Evolutionary conservation across 1,140 invertebrate species (phyloP).

Genomic region (Pseudoatta argentina): DNA sequence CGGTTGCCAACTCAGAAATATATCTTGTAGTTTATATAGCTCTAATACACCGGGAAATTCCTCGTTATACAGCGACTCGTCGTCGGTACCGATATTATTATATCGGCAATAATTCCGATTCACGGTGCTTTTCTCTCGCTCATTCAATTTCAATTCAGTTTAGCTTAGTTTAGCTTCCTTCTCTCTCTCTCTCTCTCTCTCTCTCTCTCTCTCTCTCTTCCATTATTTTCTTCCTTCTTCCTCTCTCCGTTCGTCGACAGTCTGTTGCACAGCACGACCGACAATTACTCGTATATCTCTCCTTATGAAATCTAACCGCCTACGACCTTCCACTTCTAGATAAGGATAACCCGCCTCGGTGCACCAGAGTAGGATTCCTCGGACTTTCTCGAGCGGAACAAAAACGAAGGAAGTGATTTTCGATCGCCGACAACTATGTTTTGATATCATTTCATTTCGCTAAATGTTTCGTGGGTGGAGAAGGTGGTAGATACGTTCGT

Average conservation of each 20-base stretch:
- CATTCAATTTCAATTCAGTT: slow-evolving; percentile 25
- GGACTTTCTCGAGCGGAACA: slow-evolving; percentile 50
- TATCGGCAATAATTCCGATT: slow-evolving; percentile 38
- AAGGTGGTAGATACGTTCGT: not conserved
- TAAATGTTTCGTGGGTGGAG: not conserved
- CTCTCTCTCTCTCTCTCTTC: not conserved
- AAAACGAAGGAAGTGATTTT: slow-evolving; percentile 54
- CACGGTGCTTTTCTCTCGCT: not conserved
- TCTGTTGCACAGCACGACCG: slow-evolving; percentile 19
- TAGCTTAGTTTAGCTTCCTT: not conserved
- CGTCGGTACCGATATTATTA: slow-evolving; percentile 28
- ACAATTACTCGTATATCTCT: slow-evolving; percentile 52
- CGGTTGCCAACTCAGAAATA: slow-evolving; percentile 59
- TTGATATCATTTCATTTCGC: slow-evolving; percentile 1
- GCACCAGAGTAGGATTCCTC: slow-evolving; percentile 30
- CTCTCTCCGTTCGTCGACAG: not conserved
- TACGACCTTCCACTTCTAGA: slow-evolving; percentile 40
- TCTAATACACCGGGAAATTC: slow-evolving; percentile 62
- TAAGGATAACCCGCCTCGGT: slow-evolving; percentile 49
- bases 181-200: not conserved
- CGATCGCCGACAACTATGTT: slow-evolving; percentile 4
- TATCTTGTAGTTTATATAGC: slow-evolving; percentile 53
- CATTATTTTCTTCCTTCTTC: not conserved
- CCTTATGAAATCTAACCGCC: slow-evolving; percentile 50
- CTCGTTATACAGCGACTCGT: slow-evolving; percentile 53